A percentile compares a stretch with the other conserved stretches of the same genome.
These are phyloP conservation scores for Brotula barbata DNA, from an alignment of 2,797 vertebrate species.

Conservation along the genomic window DNA sequence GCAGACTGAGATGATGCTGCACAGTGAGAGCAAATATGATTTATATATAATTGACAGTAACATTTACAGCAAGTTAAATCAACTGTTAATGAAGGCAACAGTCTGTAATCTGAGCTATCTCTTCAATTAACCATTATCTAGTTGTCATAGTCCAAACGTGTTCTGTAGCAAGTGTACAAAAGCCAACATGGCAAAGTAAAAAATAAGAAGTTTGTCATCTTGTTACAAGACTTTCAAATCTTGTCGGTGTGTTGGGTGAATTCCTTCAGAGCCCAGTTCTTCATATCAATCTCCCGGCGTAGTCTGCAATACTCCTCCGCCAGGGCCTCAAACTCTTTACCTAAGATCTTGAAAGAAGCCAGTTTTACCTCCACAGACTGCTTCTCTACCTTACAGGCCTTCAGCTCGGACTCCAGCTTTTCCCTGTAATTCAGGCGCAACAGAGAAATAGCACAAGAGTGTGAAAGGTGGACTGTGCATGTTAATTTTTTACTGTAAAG, in stretches of 20 bases:
- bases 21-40: no score
- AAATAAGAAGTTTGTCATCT: no score
- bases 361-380: constrained; percentile 76
- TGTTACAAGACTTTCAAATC: no score
- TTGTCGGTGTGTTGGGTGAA: constrained; percentile 51
- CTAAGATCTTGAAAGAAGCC: constrained; percentile 84
- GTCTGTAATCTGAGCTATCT: background rate
- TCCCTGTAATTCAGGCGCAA: constrained; percentile 68
- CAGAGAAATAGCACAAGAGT: background rate
- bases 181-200: no score
- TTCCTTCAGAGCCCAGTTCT: constrained; percentile 85
- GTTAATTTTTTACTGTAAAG: background rate
- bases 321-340: constrained; percentile 83
- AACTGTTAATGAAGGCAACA: background rate
- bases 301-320: constrained; percentile 84
- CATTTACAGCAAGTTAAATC: background rate
- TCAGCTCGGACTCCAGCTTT: constrained; percentile 76
- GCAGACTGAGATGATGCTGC: no score
- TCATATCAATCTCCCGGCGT: constrained; percentile 78
- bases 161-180: no score
- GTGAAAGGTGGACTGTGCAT: background rate
- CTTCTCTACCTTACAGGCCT: constrained; percentile 72
- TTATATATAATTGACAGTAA: no score
- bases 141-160: no score
- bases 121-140: background rate